Evolutionary conservation across 2,797 vertebrate genomes (phyloP), one percentile per base, ranked within the genome.

Genomic region (Huso huso): DNA sequence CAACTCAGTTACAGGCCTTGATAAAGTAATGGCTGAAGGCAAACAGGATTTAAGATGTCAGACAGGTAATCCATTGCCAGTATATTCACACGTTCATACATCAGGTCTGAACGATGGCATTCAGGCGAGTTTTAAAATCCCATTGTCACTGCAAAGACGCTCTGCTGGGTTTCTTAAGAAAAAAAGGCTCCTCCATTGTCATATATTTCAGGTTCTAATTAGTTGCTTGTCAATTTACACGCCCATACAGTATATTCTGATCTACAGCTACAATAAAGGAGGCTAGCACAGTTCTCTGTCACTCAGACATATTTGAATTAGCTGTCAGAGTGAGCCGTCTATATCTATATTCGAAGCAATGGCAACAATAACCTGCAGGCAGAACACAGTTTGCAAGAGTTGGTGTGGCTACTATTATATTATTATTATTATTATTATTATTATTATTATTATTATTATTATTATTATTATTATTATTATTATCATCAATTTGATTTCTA

Each of bases 1-100:
- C n/a, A 37, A 61, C 74, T 70, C 60, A 65, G 53, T 75, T 75
- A 70, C 69, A 61, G 49, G 48, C 60, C 13, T 61, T 73, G 8
- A 13, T 37, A 10, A 53, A 53, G 51, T 18, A 65, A 15, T 53
- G 37, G 51, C 6, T 23, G 6, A 55, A 12, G 13, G 63, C 11
- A 52, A 65, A 37, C 37, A 10, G 51, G 51, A 65, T 48, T 37
- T 57, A 65, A 53, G 9, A 6, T 57, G 64, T 65, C 52, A 48
- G 57, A 65, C 37, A 57, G 64, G 23, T 65, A 57, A 57, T 65
- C 18, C 64, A 57, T 11, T 13, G 7, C 8, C 15, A 23, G 15
- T 65, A 55, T 52, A 57, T 65, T 7, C 18, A 37, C 52, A 53
- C 51, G n/a, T 65, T 65, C 52, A 55, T 58, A 58, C 55, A 11